Evolutionary conservation across 2,888 invertebrate species (phyloP).

Genomic region (Hylaea fasciaria): DNA sequence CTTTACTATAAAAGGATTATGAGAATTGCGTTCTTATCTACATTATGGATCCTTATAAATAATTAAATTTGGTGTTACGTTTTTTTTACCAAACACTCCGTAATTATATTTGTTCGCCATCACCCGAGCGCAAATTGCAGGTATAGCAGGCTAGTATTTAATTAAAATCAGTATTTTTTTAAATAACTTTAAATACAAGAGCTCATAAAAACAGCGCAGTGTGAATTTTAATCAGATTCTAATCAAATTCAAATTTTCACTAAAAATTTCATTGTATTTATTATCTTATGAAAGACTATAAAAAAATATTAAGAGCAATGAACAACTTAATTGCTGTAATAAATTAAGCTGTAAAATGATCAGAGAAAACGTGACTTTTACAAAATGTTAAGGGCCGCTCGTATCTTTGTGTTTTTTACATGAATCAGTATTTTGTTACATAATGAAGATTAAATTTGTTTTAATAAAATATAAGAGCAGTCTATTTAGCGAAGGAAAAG

Average conservation of each 20-base stretch:
- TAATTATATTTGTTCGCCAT: too few species aligned
- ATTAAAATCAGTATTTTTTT: background rate
- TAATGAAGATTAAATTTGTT: background rate
- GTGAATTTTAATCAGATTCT: background rate
- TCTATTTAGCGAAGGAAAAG: too few species aligned
- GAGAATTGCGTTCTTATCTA: too few species aligned
- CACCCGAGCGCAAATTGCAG: background rate
- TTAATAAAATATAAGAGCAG: too few species aligned
- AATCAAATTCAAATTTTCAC: background rate
- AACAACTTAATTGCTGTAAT: constrained; percentile 37
- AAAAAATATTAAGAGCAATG: constrained; percentile 1
- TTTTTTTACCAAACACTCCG: too few species aligned
- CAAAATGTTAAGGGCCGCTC: background rate
- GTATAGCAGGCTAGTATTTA: background rate
- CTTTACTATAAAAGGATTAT: background rate
- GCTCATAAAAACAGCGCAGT: background rate
- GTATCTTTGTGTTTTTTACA: background rate
- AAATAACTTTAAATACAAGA: too few species aligned
- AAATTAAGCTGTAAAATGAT: constrained; percentile 42
- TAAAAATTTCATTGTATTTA: background rate
- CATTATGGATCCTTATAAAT: too few species aligned
- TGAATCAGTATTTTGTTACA: background rate
- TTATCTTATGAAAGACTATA: background rate
- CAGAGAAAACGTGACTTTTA: constrained; percentile 4
- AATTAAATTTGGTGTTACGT: too few species aligned